A percentile compares a stretch with the other conserved stretches of the same genome.
Conservation (phyloP, 2,797 vertebrate genomes). For the Coranthus polyacanthus region DNA sequence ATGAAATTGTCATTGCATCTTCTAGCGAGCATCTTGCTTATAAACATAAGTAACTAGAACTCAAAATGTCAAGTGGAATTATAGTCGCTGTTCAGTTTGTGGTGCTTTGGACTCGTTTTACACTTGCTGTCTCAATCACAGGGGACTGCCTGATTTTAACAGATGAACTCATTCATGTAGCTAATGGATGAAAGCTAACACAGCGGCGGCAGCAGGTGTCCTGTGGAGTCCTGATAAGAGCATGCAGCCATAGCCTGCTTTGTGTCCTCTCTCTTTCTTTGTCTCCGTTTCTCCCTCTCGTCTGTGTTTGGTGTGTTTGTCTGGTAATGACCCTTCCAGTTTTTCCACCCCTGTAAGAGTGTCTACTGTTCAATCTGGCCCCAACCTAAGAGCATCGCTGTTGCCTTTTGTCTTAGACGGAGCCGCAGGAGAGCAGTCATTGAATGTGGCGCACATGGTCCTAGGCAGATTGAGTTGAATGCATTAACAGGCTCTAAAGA, state of each 20-base stretch:
- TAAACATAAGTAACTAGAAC: constrained; percentile 13
- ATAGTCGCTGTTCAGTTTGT: constrained; percentile 17
- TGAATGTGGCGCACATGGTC: constrained; percentile 64
- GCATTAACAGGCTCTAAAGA: constrained; percentile 79
- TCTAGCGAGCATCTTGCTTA: neutral
- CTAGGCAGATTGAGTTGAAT: constrained; percentile 80
- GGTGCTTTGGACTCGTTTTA: constrained; percentile 18
- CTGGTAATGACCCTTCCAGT: constrained; percentile 44
- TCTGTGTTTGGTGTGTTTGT: constrained; percentile 61
- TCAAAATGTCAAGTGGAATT: constrained; percentile 27
- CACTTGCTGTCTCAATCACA: constrained; percentile 15
- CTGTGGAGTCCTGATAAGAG: constrained; percentile 63
- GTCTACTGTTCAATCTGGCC: constrained; percentile 43
- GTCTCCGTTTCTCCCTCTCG: constrained; percentile 19
- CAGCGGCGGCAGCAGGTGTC: constrained; percentile 61
- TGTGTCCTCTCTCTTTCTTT: constrained; percentile 36
- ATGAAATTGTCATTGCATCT: neutral
- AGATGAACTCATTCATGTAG: constrained; percentile 4
- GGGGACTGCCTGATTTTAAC: constrained; percentile 24
- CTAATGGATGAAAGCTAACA: constrained; percentile 44
- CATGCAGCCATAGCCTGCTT: constrained; percentile 9
- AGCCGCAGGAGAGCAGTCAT: no score
- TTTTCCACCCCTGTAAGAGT: constrained; percentile 31
- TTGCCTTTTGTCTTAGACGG: constrained; percentile 73
- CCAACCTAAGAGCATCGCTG: no score